These are phyloP conservation scores for Lysandra coridon DNA, from an alignment of 2,888 invertebrate species.

Conservation along the genomic window DNA sequence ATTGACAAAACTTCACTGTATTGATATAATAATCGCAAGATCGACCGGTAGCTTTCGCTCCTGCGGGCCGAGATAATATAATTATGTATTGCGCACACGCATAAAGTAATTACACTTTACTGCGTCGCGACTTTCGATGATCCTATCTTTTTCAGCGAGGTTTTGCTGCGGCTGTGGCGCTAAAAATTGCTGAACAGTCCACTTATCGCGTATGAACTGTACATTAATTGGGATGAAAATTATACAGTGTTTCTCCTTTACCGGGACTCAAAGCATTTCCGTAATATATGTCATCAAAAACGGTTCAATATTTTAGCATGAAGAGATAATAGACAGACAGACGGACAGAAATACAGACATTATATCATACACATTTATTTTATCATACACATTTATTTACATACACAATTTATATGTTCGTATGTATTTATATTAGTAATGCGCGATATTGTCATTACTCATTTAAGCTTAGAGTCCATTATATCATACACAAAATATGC, in stretches of 20 bases:
- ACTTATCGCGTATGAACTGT: background rate
- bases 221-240: background rate
- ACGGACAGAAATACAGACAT: too few species aligned
- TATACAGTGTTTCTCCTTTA: background rate
- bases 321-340: too few species aligned
- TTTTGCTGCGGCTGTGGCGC: background rate
- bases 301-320: too few species aligned
- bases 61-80: slow-evolving; percentile 51
- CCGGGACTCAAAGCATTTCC: background rate
- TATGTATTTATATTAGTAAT: background rate
- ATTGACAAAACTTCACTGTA: slow-evolving; percentile 30
- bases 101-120: slow-evolving; percentile 17
- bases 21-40: slow-evolving; percentile 63
- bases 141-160: background rate
- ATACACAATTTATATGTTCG: background rate
- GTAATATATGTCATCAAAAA: background rate
- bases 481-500: too few species aligned
- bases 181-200: background rate
- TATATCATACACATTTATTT: too few species aligned
- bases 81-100: slow-evolving; percentile 38
- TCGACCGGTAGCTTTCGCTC: slow-evolving; percentile 65
- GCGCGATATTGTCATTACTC: too few species aligned
- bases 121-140: slow-evolving; percentile 16
- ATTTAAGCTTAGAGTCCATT: too few species aligned
- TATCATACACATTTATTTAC: too few species aligned